Evolutionary conservation across 2,113 vertebrate species (phyloP), one percentile per base, ranked within the genome.

Genomic region (Emydocephalus ijimae): DNA sequence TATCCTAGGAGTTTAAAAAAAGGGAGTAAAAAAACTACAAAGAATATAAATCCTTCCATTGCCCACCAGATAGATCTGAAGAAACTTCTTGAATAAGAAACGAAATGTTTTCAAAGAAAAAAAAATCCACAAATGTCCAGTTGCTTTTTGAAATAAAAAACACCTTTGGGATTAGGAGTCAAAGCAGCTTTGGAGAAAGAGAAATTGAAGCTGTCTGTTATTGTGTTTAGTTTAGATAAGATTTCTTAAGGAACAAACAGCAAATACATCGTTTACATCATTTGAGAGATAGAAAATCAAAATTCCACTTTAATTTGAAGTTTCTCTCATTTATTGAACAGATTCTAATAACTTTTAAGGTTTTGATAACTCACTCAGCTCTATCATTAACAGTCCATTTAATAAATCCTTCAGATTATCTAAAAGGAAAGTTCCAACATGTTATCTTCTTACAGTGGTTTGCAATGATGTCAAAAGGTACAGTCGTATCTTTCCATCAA

Each of bases 171-270:
- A 69, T 45, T 81, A 81, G 39, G 24, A 18, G 5, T 50, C 29
- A 50, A 0, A n/a, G 43, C 34, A 85, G 20, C 34, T 39, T 54
- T 4, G 24, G 3, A 50, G 89, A 87, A 26, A 57, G 59, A 92
- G 20, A 45, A 24, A 34, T 21, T 56, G 56, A 20, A 14, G 20
- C 9, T 55, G 59, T 43, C 21, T 39, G 6, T 21, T 12, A 34
- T 21, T 81, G 18, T 39, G 74, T 81, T 81, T 81, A 64, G 85
- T 39, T n/a, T 18, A n/a, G 29, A 14, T 34, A 14, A 6, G 29
- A 12, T 86, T 55, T 43, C 29, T 55, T 74, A 52, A 88, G 87
- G 61, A 95, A 52, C 69, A 93, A 87, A 39, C 8, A 26, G 56
- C 52, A n/a, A 55, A 87, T 26, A 48, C 11, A 59, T 15, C 74